phyloP scores from a whole-genome alignment of 2,888 invertebrate genomes.

The Allygus modestus region DNA sequence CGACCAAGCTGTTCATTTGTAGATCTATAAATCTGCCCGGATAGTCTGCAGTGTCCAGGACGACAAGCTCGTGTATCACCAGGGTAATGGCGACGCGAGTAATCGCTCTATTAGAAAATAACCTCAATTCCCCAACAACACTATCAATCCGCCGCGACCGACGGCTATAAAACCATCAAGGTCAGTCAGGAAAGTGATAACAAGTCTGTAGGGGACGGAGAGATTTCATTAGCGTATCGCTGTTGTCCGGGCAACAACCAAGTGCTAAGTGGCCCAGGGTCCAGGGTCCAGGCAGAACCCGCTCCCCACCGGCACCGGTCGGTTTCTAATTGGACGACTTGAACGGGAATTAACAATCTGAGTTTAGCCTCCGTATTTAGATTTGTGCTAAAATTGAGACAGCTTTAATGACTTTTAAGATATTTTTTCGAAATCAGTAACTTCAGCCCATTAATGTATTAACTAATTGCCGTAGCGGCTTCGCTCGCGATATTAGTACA shows the following conservation, averaged over 20 bases:
- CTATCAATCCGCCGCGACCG: constrained; percentile 28
- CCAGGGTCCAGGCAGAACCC: too few species aligned
- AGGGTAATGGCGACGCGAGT: not conserved
- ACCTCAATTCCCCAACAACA: constrained; percentile 30
- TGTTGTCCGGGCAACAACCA: constrained; percentile 15
- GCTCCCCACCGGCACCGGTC: not conserved
- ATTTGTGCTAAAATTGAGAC: too few species aligned
- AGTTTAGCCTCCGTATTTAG: too few species aligned
- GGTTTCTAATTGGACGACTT: constrained; percentile 2
- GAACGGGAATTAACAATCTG: not conserved
- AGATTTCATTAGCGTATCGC: constrained; percentile 22
- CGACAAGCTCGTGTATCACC: not conserved
- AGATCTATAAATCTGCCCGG: not conserved
- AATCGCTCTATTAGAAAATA: constrained; percentile 42
- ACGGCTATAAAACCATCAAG: constrained; percentile 31
- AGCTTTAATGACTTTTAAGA: too few species aligned
- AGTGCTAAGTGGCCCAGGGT: constrained; percentile 25
- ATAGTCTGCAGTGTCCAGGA: not conserved
- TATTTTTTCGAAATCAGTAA: too few species aligned
- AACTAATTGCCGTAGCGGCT: too few species aligned
- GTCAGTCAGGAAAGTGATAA: constrained; percentile 47
- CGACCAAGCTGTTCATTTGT: not conserved
- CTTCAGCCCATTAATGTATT: too few species aligned
- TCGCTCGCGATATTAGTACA: too few species aligned
- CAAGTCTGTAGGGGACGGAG: constrained; percentile 6